Conservation (phyloP, 2,113 vertebrate species). For the Charina bottae region DNA sequence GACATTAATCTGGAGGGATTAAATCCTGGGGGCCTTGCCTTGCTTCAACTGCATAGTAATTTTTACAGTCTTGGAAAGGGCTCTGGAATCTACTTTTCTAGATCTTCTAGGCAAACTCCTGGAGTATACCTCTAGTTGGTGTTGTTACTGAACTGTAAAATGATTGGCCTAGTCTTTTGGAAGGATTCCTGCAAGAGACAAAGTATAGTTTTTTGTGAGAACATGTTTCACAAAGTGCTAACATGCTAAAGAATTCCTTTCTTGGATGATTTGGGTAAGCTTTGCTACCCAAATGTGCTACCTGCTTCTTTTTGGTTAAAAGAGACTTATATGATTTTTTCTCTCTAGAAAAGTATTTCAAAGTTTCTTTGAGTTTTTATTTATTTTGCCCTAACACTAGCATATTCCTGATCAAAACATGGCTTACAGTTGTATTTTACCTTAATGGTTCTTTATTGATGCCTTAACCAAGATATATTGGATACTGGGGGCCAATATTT, state of each 20-base stretch:
- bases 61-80: not conserved
- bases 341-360: not conserved
- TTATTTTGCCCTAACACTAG: not conserved
- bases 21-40: not conserved
- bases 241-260: not conserved
- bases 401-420: not conserved
- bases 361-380: not conserved
- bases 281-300: not conserved
- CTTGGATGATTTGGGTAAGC: not conserved
- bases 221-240: not conserved
- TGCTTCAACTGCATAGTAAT: not conserved
- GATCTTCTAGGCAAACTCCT: not conserved
- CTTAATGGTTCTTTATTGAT: not conserved
- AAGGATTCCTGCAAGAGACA: not conserved
- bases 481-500: not conserved
- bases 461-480: not conserved
- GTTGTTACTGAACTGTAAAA: not conserved
- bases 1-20: not conserved
- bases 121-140: not conserved
- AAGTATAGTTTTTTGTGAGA: not conserved
- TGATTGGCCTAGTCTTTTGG: not conserved
- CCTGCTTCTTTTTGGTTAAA: not conserved
- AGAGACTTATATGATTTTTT: not conserved
- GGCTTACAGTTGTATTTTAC: not conserved
- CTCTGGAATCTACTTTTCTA: not conserved